These are phyloP conservation scores for Campylomormyrus numenius DNA, from an alignment of 2,113 vertebrate genomes.

Conservation along the genomic window DNA sequence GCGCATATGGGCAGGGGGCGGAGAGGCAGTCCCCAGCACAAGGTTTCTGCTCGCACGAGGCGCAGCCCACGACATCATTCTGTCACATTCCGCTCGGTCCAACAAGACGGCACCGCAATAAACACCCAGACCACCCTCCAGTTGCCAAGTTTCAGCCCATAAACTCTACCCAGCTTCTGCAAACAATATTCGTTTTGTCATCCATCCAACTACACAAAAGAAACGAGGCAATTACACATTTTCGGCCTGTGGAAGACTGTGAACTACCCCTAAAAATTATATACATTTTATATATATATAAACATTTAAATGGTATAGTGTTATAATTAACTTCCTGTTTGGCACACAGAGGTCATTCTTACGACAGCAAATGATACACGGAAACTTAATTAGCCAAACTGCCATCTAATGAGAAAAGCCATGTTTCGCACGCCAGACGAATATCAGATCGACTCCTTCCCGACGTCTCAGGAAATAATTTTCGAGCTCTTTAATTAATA, in stretches of 20 bases:
- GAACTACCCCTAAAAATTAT: background rate
- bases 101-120: background rate
- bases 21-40: background rate
- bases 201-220: background rate
- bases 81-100: background rate
- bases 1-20: background rate
- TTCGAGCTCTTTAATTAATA: constrained; percentile 11
- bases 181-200: background rate
- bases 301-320: background rate
- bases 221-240: background rate
- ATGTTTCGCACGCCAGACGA: background rate
- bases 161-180: background rate
- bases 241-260: background rate
- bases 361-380: background rate
- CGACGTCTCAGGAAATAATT: background rate
- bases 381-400: constrained; percentile 1
- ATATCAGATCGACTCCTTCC: background rate
- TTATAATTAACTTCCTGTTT: background rate
- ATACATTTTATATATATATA: background rate
- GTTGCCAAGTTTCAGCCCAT: background rate
- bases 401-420: constrained; percentile 7
- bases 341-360: background rate
- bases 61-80: background rate
- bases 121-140: background rate
- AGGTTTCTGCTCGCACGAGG: background rate